Conservation (phyloP, 2,888 invertebrate species). For the Drosophila cracens region DNA sequence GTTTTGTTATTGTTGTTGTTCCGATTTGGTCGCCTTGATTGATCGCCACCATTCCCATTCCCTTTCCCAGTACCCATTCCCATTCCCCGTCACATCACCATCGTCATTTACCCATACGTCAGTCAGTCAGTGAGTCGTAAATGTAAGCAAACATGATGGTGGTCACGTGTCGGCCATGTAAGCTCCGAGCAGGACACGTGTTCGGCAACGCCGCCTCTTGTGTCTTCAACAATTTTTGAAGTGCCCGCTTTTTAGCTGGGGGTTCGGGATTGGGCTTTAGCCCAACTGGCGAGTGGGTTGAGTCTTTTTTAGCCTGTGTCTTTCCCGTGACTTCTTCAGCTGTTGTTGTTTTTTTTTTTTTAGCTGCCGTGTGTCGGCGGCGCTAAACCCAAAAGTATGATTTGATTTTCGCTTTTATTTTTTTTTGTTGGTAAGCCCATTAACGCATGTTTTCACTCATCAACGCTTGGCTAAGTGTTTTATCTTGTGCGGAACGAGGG, state of each 20-base stretch:
- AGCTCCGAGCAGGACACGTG: constrained; percentile 82
- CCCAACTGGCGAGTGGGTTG: constrained; percentile 31
- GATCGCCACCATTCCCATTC: constrained; percentile 69
- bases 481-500: constrained; percentile 11
- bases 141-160: constrained; percentile 85
- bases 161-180: constrained; percentile 84
- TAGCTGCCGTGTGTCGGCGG: constrained; percentile 51
- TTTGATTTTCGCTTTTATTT: constrained; percentile 70
- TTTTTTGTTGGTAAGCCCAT: constrained; percentile 66
- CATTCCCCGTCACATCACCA: background rate
- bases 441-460: constrained; percentile 76
- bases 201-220: constrained; percentile 68
- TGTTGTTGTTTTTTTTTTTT: constrained; percentile 27
- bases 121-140: constrained; percentile 75
- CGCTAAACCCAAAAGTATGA: constrained; percentile 75
- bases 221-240: constrained; percentile 70
- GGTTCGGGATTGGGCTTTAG: constrained; percentile 33
- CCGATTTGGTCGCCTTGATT: constrained; percentile 74
- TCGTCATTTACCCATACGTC: constrained; percentile 73
- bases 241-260: constrained; percentile 46
- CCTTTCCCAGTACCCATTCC: constrained; percentile 19
- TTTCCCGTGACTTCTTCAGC: constrained; percentile 55
- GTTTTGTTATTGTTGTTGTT: constrained; percentile 42
- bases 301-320: constrained; percentile 26
- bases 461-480: constrained; percentile 74